phyloP scores from a whole-genome alignment of 2,888 invertebrate genomes.

The Calameuta filiformis region DNA sequence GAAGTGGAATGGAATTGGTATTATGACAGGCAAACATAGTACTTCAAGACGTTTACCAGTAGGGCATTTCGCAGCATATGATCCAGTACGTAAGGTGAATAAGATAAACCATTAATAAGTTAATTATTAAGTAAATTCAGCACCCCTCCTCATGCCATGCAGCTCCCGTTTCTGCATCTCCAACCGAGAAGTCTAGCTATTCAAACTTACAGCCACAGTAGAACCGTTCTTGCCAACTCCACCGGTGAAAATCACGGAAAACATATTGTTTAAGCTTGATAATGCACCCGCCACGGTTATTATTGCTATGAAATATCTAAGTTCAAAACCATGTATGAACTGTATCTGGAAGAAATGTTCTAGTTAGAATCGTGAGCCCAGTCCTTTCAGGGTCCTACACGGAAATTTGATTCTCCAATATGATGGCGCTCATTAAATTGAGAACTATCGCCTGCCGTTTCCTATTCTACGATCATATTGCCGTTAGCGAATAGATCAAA shows the following conservation, averaged over 20 bases:
- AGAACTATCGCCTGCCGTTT: not conserved
- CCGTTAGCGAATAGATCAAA: not conserved
- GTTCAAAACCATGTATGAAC: slow-evolving; percentile 76
- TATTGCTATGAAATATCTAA: slow-evolving; percentile 81
- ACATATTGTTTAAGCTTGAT: slow-evolving; percentile 79
- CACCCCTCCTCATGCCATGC: slow-evolving; percentile 63
- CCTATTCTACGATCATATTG: not conserved
- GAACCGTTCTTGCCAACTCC: slow-evolving; percentile 99
- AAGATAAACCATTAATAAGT: not conserved
- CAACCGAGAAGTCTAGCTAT: slow-evolving; percentile 29
- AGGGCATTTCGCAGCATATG: not conserved
- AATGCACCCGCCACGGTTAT: slow-evolving; percentile 79
- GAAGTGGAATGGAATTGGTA: not conserved
- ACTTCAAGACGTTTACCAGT: not conserved
- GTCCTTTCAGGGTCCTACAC: not conserved
- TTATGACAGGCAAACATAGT: not conserved
- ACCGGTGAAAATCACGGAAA: slow-evolving; percentile 78
- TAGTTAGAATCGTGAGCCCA: slow-evolving; percentile 16
- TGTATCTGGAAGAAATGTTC: slow-evolving; percentile 62
- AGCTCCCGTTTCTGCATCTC: slow-evolving; percentile 46
- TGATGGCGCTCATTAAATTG: not conserved
- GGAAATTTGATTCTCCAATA: not conserved
- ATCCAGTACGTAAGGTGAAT: not conserved
- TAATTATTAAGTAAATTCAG: slow-evolving; percentile 16
- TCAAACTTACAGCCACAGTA: slow-evolving; percentile 92